A percentile compares a stretch with the other conserved stretches of the same genome.
These are phyloP conservation scores for Napeogenes inachia DNA, from an alignment of 2,888 invertebrate species.

Conservation along the genomic window DNA sequence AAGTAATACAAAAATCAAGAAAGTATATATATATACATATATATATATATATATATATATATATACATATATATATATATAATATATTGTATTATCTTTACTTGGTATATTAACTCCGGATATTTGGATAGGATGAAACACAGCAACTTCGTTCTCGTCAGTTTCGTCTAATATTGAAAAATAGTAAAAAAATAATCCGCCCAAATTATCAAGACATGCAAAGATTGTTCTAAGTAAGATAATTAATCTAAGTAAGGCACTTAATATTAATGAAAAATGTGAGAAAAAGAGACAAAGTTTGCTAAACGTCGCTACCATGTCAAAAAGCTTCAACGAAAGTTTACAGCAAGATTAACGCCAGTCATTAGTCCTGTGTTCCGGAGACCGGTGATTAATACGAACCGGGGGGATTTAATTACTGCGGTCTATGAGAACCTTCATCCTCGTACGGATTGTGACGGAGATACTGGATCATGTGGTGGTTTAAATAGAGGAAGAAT, in stretches of 20 bases:
- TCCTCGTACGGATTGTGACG: background rate
- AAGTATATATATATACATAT: no score
- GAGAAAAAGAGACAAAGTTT: background rate
- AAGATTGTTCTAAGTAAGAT: background rate
- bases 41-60: no score
- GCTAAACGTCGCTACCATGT: slow-evolving; percentile 1
- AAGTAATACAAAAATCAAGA: no score
- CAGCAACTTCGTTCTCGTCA: no score
- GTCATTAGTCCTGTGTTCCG: slow-evolving; percentile 15
- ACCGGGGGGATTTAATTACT: slow-evolving; percentile 22
- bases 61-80: no score
- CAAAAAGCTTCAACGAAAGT: slow-evolving; percentile 1
- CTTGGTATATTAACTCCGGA: no score
- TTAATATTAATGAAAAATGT: background rate
- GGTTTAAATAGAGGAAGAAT: no score
- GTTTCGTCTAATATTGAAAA: no score
- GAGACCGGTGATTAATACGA: slow-evolving; percentile 22
- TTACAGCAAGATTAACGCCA: slow-evolving; percentile 11
- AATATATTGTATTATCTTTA: no score
- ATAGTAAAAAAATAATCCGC: no score
- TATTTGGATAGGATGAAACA: no score
- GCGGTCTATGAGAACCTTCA: background rate
- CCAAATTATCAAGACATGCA: background rate
- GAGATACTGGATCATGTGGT: no score
- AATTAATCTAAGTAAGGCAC: background rate